phyloP scores from a whole-genome alignment of 2,113 vertebrate species.

The Chloroceryle aenea region DNA sequence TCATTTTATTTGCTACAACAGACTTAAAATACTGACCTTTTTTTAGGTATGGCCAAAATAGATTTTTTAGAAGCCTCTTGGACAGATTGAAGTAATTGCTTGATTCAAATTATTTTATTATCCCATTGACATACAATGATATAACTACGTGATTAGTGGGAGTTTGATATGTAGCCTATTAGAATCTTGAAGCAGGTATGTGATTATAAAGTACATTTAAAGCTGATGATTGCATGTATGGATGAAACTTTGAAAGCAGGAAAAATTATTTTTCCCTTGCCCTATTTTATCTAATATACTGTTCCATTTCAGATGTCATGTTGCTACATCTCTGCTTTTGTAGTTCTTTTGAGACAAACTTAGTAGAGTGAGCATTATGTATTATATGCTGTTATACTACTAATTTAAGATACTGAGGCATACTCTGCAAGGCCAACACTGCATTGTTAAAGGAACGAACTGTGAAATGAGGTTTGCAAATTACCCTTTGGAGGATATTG shows the following conservation, averaged over 20 bases:
- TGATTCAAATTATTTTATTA: background rate
- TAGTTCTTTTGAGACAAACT: background rate
- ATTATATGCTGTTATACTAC: background rate
- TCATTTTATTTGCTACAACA: background rate
- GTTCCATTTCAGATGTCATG: background rate
- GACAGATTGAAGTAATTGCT: background rate
- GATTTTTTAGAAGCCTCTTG: background rate
- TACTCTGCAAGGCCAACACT: fast-evolving
- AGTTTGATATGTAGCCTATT: background rate
- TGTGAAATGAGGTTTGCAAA: background rate
- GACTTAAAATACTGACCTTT: background rate
- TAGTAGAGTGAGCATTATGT: background rate
- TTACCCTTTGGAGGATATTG: background rate
- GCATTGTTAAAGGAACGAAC: background rate
- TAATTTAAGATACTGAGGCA: background rate
- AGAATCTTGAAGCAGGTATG: background rate
- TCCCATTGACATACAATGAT: background rate
- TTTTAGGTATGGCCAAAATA: background rate
- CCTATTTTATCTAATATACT: background rate
- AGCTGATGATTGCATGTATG: background rate
- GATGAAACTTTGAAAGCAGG: background rate
- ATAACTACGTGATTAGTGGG: background rate
- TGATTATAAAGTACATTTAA: background rate
- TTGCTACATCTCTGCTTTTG: background rate
- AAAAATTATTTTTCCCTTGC: background rate